These are phyloP conservation scores for Zalophus californianus DNA, from an alignment of 2,797 vertebrate species.

Conservation along the genomic window DNA sequence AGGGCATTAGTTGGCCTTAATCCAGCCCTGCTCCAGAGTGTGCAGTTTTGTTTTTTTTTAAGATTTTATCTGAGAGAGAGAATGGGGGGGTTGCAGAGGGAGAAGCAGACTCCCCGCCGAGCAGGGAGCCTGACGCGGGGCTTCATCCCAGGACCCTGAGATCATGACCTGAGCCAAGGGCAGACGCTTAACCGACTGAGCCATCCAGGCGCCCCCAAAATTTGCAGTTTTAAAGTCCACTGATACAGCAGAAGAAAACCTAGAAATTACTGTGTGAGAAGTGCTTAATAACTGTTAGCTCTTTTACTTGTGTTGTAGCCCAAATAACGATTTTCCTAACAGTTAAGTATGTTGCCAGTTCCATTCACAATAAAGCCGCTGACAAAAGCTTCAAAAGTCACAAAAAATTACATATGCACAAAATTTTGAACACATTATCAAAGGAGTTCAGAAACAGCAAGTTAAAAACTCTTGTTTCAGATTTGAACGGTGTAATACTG, in stretches of 20 bases:
- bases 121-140: too few species aligned
- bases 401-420: background rate
- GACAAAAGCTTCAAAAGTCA: conserved; percentile 40
- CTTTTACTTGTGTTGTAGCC: background rate
- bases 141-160: too few species aligned
- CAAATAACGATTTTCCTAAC: conserved; percentile 24
- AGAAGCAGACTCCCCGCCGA: too few species aligned
- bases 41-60: background rate
- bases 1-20: background rate
- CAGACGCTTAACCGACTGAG: too few species aligned
- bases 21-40: background rate
- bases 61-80: too few species aligned
- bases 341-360: background rate
- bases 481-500: background rate
- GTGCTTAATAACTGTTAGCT: background rate
- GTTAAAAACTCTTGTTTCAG: conserved; percentile 17
- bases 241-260: background rate
- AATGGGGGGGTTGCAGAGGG: too few species aligned
- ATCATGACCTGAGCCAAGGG: too few species aligned
- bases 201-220: background rate
- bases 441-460: background rate
- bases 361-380: background rate
- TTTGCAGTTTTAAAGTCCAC: background rate
- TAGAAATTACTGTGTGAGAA: background rate
- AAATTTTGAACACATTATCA: background rate